Base-by-base conservation (phyloP, 2,797 vertebrate genomes). In the Melanotaenia boesemani region DNA sequence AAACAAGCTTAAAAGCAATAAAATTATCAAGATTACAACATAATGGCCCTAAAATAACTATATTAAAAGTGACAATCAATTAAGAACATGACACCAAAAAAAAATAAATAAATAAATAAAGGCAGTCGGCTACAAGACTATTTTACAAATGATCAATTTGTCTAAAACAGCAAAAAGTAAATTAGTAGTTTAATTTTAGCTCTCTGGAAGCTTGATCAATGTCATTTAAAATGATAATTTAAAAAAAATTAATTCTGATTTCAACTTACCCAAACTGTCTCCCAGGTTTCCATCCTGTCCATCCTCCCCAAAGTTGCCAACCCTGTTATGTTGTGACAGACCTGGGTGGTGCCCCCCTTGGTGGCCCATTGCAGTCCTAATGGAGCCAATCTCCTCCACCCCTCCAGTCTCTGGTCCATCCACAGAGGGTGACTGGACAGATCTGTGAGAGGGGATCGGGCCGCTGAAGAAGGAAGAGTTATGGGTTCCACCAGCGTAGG, bases 291-390 rank as follows among this genome's bases (percentile, higher is more conserved):
- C 91, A 86, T 96, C 97, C 20, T 95, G 92, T 73, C 92, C 96
- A 36, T 98, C 97, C 79, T 99, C 98, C 59, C 96, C 93, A 86
- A 98, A 99, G 93, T 93, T 97, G 93, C 94, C 96, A 92, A 97
- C 93, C 74, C 96, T 95, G 76, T 95, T 93, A 67, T 96, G 95
- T 84, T 98, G 94, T 56, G 97, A 85, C 30, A 96, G 92, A 41
- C 90, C 88, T 28, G 92, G 88, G 57, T 92, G 92, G 76, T 92
- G 93, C 3, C 75, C 82, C 7, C 75, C 92, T 11, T 82, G 82
- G 71, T 91, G 91, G 44, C 89, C 86, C 80, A 93, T 89, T 66
- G 91, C 86, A 66, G 89, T 86, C 86, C 95, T 96, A 24, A 97
- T 93, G 78, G 96, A 95, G 84, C 95, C 92, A 72, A 96, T 95